phyloP scores from a whole-genome alignment of 2,797 vertebrate genomes.

The Macropodus opercularis region DNA sequence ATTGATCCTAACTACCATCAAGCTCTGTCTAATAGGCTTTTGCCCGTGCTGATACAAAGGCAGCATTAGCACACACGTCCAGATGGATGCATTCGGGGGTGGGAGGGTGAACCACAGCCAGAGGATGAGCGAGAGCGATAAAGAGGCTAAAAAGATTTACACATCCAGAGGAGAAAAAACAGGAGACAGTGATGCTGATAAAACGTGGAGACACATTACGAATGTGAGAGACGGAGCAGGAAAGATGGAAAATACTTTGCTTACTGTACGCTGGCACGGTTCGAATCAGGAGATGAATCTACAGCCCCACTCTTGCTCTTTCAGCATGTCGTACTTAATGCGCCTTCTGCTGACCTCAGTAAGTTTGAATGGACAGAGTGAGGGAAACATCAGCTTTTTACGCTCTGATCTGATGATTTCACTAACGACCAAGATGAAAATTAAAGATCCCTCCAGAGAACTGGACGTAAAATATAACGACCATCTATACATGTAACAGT shows the following conservation, averaged over 20 bases:
- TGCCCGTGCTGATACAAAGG: slow-evolving; percentile 66
- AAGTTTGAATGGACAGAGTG: slow-evolving; percentile 31
- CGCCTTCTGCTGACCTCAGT: slow-evolving; percentile 30
- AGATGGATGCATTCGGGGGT: slow-evolving; percentile 59
- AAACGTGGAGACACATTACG: slow-evolving; percentile 17
- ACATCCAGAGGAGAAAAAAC: slow-evolving; percentile 23
- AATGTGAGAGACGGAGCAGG: background rate
- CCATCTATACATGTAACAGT: slow-evolving; percentile 20
- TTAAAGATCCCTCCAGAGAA: slow-evolving; percentile 22
- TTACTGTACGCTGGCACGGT: slow-evolving; percentile 25
- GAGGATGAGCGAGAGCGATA: slow-evolving; percentile 32
- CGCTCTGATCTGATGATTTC: slow-evolving; percentile 21
- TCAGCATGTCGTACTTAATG: slow-evolving; percentile 38
- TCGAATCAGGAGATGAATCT: slow-evolving; percentile 26
- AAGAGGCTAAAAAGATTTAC: slow-evolving; percentile 47
- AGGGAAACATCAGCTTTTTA: slow-evolving; percentile 16
- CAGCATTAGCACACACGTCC: slow-evolving; percentile 69
- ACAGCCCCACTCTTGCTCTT: slow-evolving; percentile 26
- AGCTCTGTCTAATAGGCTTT: slow-evolving; percentile 72
- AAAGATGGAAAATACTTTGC: slow-evolving; percentile 19
- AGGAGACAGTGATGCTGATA: slow-evolving; percentile 21
- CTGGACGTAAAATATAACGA: slow-evolving; percentile 6
- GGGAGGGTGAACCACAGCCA: slow-evolving; percentile 26
- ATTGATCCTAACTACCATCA: slow-evolving; percentile 70
- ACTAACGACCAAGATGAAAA: slow-evolving; percentile 14